A percentile compares a stretch with the other conserved stretches of the same genome.
Conservation (phyloP, 2,113 vertebrate genomes). For the Trematocara macrostoma region DNA sequence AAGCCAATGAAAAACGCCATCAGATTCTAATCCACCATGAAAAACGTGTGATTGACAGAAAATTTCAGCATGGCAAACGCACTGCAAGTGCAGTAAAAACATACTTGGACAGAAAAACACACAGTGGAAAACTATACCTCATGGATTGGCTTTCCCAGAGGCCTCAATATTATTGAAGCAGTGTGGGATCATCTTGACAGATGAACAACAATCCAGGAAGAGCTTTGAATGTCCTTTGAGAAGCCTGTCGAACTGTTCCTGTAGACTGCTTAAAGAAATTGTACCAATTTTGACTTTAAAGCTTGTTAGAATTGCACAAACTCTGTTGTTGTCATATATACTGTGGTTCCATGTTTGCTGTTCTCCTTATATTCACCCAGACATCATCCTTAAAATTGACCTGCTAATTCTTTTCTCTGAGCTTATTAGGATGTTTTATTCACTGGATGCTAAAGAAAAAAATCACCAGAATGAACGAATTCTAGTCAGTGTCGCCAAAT, state of each 20-base stretch:
- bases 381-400: neutral
- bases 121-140: fast-evolving
- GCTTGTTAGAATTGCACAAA: neutral
- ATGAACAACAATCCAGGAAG: neutral
- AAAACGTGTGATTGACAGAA: neutral
- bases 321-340: neutral
- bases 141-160: neutral
- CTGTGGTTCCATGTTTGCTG: neutral
- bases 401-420: neutral
- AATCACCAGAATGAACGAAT: neutral
- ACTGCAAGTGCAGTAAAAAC: neutral
- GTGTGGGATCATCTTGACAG: neutral
- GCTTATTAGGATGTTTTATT: neutral
- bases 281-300: neutral
- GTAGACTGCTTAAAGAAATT: neutral
- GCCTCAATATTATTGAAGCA: neutral
- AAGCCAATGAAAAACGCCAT: neutral
- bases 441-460: neutral
- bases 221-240: neutral
- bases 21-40: neutral
- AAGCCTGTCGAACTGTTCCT: neutral
- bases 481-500: neutral
- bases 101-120: neutral
- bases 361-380: neutral
- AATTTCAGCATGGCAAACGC: neutral